Base-by-base conservation (phyloP, 2,797 vertebrate species). In the Anguilla obscura region DNA sequence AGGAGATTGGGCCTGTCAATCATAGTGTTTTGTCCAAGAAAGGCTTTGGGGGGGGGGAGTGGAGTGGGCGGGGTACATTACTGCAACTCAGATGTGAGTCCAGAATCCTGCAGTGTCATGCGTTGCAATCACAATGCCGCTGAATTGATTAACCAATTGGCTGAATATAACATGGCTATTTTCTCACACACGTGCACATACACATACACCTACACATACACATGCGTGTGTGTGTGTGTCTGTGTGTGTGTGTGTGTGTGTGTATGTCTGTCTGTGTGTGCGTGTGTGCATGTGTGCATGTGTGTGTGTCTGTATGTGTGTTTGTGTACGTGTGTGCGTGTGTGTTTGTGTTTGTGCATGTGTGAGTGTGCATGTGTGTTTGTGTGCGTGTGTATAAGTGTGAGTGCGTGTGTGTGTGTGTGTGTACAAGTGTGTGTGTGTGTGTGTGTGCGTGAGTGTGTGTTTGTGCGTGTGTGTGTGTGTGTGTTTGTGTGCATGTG, bases 1-100 rank as follows among this genome's bases (percentile, higher is more conserved):
- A 60, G 48, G 89, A 33, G 90, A 85, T 87, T 79, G 33, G 74
- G 5, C 74, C 33, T 36, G 36, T 40, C 5, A 40, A 7, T 79
- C 74, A 79, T 79, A 33, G 71, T 40, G 74, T 40, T 76, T 36
- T 3, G 30, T 36, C 27, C 27, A 4, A 36, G 33, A 18, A 30
- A 33, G 33, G 12, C 14, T 16, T 33, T 36, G 30, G 71, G 33
- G 71, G 33, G 71, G 30, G 30, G 71, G 27, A 10, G 71, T 33
- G 71, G 9, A 1, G 6, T 71, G 40, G 40, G 40, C 40, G 40
- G 40, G 40, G 40, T 45, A 45, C 40, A 45, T 63, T 24, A 63
- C 1, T 24, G 60, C n/a, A 30, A 2, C n/a, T 10, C 9, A 12
- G 9, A 71, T 33, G 9, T 30, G 69, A 7, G 30, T 16, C 6